These are phyloP conservation scores for Micronisus gabar DNA, from an alignment of 2,113 vertebrate genomes.

Conservation along the genomic window DNA sequence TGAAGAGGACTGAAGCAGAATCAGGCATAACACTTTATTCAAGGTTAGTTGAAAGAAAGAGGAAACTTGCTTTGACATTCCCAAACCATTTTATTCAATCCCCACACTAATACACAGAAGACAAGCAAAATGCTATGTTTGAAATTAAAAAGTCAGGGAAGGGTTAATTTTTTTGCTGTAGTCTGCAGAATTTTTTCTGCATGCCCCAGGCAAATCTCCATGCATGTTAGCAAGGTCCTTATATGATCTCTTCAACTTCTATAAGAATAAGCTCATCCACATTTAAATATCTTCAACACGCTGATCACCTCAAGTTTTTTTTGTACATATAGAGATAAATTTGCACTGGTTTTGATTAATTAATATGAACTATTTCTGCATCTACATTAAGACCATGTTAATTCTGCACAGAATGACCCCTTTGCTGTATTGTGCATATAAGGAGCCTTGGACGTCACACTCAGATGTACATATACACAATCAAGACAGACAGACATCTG, in stretches of 20 bases:
- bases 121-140: background rate
- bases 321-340: background rate
- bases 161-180: background rate
- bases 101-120: background rate
- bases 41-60: background rate
- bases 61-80: background rate
- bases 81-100: background rate
- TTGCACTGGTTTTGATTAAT: background rate
- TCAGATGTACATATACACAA: rapidly evolving
- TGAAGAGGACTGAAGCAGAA: background rate
- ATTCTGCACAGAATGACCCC: background rate
- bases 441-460: background rate
- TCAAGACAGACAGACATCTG: background rate
- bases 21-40: background rate
- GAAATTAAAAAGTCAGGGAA: background rate
- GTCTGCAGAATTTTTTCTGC: background rate
- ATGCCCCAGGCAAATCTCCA: background rate
- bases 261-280: background rate
- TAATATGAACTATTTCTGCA: background rate
- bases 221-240: background rate
- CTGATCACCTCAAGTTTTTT: background rate
- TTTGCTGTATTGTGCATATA: background rate
- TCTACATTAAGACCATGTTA: background rate
- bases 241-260: background rate
- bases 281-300: background rate